Conservation (phyloP, 2,113 vertebrate species). For the Bucco capensis region DNA sequence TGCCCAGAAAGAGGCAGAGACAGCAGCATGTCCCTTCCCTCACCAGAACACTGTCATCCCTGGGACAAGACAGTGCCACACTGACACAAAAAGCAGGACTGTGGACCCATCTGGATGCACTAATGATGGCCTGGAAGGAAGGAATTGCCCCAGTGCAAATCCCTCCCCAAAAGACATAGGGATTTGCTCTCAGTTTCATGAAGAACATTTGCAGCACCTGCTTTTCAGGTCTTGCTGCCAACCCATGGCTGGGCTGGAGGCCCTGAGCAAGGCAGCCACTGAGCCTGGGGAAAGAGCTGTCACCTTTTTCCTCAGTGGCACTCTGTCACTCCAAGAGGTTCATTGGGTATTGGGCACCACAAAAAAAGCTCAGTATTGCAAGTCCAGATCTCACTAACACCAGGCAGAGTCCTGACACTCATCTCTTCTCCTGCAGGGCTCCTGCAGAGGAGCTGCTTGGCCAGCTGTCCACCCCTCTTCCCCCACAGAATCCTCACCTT, state of each 20-base stretch:
- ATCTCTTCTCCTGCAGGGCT: not conserved
- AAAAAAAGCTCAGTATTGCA: not conserved
- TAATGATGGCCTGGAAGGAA: not conserved
- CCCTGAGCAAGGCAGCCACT: not conserved
- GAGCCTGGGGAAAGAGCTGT: not conserved
- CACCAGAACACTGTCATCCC: not conserved
- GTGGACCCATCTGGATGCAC: not conserved
- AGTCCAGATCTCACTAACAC: not conserved
- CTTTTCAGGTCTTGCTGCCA: not conserved
- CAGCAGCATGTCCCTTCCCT: not conserved
- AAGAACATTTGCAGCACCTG: not conserved
- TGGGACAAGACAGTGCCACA: not conserved
- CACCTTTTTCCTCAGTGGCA: not conserved
- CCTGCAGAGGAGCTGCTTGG: not conserved
- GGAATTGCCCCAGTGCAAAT: not conserved
- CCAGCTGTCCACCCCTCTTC: not conserved
- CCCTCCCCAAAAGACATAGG: not conserved
- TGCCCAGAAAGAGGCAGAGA: not conserved
- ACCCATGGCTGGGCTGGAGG: not conserved
- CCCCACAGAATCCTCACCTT: constrained; percentile 77
- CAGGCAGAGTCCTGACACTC: not conserved
- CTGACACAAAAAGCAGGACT: not conserved
- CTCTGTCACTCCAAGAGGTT: too few species aligned
- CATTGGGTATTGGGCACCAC: rapidly evolving
- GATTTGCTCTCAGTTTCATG: not conserved